Evolutionary conservation across 2,888 invertebrate species (phyloP).

Genomic region (Cistogaster globosa): DNA sequence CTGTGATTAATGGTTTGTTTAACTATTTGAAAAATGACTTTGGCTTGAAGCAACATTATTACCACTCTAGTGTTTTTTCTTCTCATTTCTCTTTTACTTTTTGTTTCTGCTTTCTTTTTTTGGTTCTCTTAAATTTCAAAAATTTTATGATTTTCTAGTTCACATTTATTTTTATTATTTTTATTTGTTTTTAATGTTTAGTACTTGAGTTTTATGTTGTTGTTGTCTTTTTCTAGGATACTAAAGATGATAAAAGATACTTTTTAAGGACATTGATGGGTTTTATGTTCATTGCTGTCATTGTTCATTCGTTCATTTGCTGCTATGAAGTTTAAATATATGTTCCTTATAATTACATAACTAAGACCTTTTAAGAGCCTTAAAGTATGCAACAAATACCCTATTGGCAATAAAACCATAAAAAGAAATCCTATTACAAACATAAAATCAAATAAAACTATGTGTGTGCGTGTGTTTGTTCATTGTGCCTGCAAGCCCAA

Average conservation of each 20-base stretch:
- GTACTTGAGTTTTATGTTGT: slow-evolving; percentile 16
- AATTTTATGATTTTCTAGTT: slow-evolving; percentile 27
- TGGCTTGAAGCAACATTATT: slow-evolving; percentile 65
- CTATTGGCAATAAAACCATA: background rate
- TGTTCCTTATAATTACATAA: slow-evolving; percentile 15
- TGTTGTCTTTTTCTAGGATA: background rate
- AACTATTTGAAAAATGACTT: slow-evolving; percentile 73
- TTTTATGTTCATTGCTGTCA: background rate
- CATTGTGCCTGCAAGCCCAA: background rate
- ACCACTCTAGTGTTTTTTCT: slow-evolving; percentile 41
- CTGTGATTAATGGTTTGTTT: slow-evolving; percentile 73
- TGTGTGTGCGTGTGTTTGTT: background rate
- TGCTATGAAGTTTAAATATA: background rate
- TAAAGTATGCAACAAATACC: slow-evolving; percentile 35
- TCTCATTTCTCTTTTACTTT: background rate
- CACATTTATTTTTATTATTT: background rate
- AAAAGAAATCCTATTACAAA: slow-evolving; percentile 19
- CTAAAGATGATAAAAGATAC: slow-evolving; percentile 15
- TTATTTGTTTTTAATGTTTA: background rate
- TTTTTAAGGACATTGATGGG: slow-evolving; percentile 32
- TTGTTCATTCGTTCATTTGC: background rate
- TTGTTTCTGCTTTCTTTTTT: slow-evolving; percentile 1
- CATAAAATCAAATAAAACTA: background rate
- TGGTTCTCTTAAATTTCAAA: slow-evolving; percentile 32
- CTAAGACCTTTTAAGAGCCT: slow-evolving; percentile 11